Base-by-base conservation (phyloP, 2,888 invertebrate genomes). In the Quadriops clusia region DNA sequence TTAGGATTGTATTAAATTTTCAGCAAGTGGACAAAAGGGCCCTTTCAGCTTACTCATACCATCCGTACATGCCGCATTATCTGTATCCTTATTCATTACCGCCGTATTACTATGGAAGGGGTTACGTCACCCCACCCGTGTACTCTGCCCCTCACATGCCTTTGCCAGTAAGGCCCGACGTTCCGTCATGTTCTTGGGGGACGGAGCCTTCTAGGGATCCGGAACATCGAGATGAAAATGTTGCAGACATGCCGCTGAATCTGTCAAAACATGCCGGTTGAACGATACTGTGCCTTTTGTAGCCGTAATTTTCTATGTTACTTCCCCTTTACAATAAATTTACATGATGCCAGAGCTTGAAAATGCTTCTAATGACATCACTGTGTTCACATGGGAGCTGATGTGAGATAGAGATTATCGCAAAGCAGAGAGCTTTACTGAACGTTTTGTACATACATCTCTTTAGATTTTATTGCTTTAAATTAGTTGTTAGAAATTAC, bases 231-330 rank as follows among this genome's bases (percentile, higher is more conserved):
- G 71, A 71, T 45, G 72, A 72, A 54, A 65, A 67, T 52, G 64
- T 67, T 49, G 66, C 71, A 86, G 86, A 86, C 80, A 77, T 82
- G 72, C 86, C 86, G 61, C 69, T 86, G 61, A 86, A 86, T 68
- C 70, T 86, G 67, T 86, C 85, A 56, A 86, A 86, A 71, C 84
- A 85, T 70, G 68, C 69, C 54, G 68, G 70, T 58, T 71, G 65
- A 69, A 58, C 43, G n/a, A n/a, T n/a, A n/a, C n/a, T n/a, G n/a
- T n/a, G n/a, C n/a, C n/a, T n/a, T n/a, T n/a, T n/a, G n/a, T n/a
- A n/a, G n/a, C n/a, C n/a, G n/a, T n/a, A n/a, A n/a, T n/a, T n/a
- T n/a, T n/a, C n/a, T n/a, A n/a, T n/a, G n/a, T n/a, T n/a, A n/a
- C n/a, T n/a, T n/a, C n/a, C n/a, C n/a, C n/a, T n/a, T n/a, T n/a